A percentile compares a stretch with the other conserved stretches of the same genome.
Evolutionary conservation across 2,113 vertebrate species (phyloP).

Genomic region (Aleadryas rufinucha): DNA sequence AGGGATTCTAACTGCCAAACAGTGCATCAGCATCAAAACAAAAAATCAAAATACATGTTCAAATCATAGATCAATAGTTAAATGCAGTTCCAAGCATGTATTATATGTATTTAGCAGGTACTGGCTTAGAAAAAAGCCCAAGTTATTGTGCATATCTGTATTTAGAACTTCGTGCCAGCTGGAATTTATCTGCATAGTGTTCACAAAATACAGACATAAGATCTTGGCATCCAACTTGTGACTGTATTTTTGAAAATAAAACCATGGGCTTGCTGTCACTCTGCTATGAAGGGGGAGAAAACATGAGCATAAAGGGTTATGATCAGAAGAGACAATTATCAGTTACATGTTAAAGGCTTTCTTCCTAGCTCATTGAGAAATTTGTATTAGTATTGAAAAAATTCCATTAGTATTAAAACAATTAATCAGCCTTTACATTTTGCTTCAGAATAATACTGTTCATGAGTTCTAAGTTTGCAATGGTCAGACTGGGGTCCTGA

Average conservation of each 20-base stretch:
- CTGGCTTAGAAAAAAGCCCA: not conserved
- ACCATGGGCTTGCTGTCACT: not conserved
- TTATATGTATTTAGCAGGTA: not conserved
- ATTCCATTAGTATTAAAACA: not conserved
- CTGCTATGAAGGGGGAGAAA: not conserved
- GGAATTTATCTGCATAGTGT: not conserved
- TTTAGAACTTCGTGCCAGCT: not conserved
- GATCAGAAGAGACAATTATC: not conserved
- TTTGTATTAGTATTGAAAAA: not conserved
- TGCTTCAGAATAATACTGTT: not conserved
- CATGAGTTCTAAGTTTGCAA: not conserved
- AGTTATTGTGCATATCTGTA: not conserved
- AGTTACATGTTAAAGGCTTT: not conserved
- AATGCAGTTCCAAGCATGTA: conserved; percentile 5
- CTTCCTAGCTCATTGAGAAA: not conserved
- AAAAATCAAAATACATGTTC: conserved; percentile 47
- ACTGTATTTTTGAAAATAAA: not conserved
- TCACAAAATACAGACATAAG: not conserved
- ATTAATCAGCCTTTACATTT: not conserved
- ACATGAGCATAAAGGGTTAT: not conserved
- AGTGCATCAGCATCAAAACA: conserved; percentile 62
- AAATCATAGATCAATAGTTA: conserved; percentile 57
- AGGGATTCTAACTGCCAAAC: conserved; percentile 64
- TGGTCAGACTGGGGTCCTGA: not conserved
- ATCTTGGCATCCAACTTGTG: not conserved